A percentile compares a stretch with the other conserved stretches of the same genome.
These are phyloP conservation scores for Podargus strigoides DNA, from an alignment of 2,797 vertebrate genomes.

Conservation along the genomic window DNA sequence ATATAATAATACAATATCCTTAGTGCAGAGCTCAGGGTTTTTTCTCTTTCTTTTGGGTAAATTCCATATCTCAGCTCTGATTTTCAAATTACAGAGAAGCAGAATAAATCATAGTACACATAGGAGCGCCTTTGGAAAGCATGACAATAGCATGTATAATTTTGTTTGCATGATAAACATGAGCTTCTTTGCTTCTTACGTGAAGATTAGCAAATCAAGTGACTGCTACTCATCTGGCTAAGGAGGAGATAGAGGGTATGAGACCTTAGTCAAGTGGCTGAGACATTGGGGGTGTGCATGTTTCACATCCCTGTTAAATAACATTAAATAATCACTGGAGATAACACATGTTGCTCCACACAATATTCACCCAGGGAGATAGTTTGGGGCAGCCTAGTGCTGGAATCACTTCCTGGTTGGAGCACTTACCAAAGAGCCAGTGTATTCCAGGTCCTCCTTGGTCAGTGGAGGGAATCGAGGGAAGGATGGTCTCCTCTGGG, in stretches of 20 bases:
- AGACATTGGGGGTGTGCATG: not conserved
- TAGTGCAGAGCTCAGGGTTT: not conserved
- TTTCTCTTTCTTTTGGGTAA: not conserved
- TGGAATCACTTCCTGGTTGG: not conserved
- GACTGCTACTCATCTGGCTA: not conserved
- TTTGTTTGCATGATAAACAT: not conserved
- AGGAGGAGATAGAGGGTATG: not conserved
- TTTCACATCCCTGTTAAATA: not conserved
- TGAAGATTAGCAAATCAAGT: not conserved
- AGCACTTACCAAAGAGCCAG: not conserved
- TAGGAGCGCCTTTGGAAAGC: not conserved
- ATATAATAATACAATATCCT: not conserved
- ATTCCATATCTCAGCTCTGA: not conserved
- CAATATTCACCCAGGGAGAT: not conserved
- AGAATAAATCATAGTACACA: not conserved
- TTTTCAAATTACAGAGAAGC: not conserved
- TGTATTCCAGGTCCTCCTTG: not conserved
- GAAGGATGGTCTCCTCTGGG: not conserved
- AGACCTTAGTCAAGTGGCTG: not conserved
- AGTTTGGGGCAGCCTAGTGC: too few relatives aligned
- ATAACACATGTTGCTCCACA: rapidly evolving
- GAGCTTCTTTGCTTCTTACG: not conserved
- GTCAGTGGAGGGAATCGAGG: not conserved
- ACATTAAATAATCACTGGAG: not conserved
- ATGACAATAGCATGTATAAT: not conserved